A percentile compares a stretch with the other conserved stretches of the same genome.
Conservation (phyloP, 2,888 invertebrate species). For the Chrysina gloriosa region DNA sequence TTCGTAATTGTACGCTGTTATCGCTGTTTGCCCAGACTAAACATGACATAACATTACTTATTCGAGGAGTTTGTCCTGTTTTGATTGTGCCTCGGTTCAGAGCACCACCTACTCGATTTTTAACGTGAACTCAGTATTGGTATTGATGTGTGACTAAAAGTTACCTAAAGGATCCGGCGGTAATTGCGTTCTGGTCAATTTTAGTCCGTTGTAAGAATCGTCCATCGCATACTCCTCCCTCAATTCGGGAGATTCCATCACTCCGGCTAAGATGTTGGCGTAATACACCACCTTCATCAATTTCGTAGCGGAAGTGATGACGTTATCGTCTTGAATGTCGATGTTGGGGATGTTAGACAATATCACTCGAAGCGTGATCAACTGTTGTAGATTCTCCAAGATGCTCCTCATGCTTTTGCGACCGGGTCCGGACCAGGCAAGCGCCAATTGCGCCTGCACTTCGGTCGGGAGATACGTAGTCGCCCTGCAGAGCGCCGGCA, state of each 20-base stretch:
- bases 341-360: constrained; percentile 79
- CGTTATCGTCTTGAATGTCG: constrained; percentile 86
- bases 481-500: constrained; percentile 83
- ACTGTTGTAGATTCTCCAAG: constrained; percentile 84
- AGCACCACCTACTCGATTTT: not conserved
- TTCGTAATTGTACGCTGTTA: too few species aligned
- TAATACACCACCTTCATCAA: constrained; percentile 90
- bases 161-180: constrained; percentile 72
- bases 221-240: constrained; percentile 71
- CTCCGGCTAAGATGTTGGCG: constrained; percentile 88
- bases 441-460: constrained; percentile 83
- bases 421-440: constrained; percentile 80
- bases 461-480: constrained; percentile 78
- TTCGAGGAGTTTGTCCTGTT: too few species aligned
- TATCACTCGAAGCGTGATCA: constrained; percentile 87
- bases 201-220: constrained; percentile 57
- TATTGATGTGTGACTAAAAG: too few species aligned
- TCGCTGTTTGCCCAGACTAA: too few species aligned
- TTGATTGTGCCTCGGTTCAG: too few species aligned
- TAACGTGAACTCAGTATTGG: too few species aligned
- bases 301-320: constrained; percentile 86
- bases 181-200: constrained; percentile 62
- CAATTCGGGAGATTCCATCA: constrained; percentile 74
- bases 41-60: too few species aligned
- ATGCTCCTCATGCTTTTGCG: constrained; percentile 72